Base-by-base conservation (phyloP, 2,888 invertebrate species). In the Axea sp. region DNA sequence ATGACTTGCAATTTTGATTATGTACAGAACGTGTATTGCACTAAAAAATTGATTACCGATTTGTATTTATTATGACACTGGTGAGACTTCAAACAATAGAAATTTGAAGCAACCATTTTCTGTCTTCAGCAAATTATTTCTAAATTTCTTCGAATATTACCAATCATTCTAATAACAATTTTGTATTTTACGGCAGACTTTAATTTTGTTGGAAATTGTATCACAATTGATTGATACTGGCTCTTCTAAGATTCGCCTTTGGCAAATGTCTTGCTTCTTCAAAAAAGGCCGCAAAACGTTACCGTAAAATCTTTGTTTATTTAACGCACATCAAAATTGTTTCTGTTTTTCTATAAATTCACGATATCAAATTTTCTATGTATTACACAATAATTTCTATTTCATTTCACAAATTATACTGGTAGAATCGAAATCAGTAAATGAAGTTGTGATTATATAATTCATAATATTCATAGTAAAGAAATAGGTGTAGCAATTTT, bases 171-270 rank as follows among this genome's bases (percentile, higher is more conserved):
- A 80, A 78, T 60, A 77, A 78, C 76, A 77, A 78, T 74, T 76
- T 81, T 74, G 69, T 75, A 77, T 67, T 60, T 67, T 75, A 64
- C 57, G 72, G 73, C 60, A 76, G 62, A 60, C 59, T 73, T 53
- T 31, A 60, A 73, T 64, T 62, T 72, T 75, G 73, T 55, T 68
- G 64, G 47, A 57, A 49, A 69, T 72, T 57, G 72, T 78, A 80
- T 80, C 78, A 78, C 80, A 80, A 76, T 77, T 73, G 65, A 76
- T 77, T 74, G 77, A 79, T 79, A 81, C 77, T 80, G 79, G 79
- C 79, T 75, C 65, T 69, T 72, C 28, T 75, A 71, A 69, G 75
- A 49, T 67, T 72, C 73, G 67, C 69, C 49, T 74, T 76, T 71
- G 74, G 73, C 73, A 67, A 78, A 53, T 60, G 51, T 57, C 60